Conservation (phyloP, 1,140 invertebrate genomes). For the Lanistes nyassanus region DNA sequence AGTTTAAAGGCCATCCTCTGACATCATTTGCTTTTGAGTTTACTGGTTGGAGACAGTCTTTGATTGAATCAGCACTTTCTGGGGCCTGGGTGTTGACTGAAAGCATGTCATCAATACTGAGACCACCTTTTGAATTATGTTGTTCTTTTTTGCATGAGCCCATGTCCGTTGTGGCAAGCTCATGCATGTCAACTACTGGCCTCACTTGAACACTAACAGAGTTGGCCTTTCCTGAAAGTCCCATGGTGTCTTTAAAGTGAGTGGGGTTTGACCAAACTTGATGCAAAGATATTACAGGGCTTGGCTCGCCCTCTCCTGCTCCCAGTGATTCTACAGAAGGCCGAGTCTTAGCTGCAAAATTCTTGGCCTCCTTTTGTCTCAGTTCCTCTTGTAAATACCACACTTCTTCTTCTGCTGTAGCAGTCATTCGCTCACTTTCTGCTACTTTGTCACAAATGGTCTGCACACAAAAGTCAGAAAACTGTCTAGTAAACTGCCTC, state of each 20-base stretch:
- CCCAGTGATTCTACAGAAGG: background rate
- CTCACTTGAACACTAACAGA: background rate
- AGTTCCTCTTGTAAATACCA: background rate
- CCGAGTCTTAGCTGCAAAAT: background rate
- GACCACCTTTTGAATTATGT: background rate
- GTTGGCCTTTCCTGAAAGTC: too few species aligned
- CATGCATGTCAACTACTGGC: background rate
- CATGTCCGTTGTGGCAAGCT: too few species aligned
- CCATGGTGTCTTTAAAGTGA: background rate
- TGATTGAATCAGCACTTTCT: too few species aligned
- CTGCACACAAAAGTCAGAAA: slow-evolving; percentile 5
- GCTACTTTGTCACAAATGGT: slow-evolving; percentile 7
- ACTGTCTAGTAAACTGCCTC: background rate
- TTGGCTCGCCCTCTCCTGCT: too few species aligned
- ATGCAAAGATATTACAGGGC: too few species aligned
- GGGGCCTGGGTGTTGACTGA: background rate
- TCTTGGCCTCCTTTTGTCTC: background rate
- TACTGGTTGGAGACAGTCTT: too few species aligned
- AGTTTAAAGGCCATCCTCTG: too few species aligned
- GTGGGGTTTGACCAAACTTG: too few species aligned
- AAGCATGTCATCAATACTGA: slow-evolving; percentile 12
- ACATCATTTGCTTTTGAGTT: too few species aligned
- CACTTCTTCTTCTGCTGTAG: slow-evolving; percentile 13
- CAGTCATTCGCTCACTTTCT: slow-evolving; percentile 15
- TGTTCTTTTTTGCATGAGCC: too few species aligned